These are phyloP conservation scores for Limnephilus rhombicus DNA, from an alignment of 2,888 invertebrate genomes.

Conservation along the genomic window DNA sequence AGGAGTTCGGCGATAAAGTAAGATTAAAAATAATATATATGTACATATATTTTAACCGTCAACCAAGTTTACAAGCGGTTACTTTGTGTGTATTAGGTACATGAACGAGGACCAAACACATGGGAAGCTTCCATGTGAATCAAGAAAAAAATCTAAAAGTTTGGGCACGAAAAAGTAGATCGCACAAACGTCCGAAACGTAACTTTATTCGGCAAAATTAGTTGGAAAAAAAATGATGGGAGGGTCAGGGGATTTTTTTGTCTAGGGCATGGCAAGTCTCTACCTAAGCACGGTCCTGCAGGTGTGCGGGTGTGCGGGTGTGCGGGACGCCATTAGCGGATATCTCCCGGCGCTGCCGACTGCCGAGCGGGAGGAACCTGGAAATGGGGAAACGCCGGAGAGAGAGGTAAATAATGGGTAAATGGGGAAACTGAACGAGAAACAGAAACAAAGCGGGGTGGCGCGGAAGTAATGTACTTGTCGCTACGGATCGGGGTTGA, in stretches of 20 bases:
- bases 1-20: no score
- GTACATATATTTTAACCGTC: no score
- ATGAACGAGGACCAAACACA: no score
- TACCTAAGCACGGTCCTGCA: neutral
- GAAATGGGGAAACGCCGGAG: conserved; percentile 2
- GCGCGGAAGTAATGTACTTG: conserved; percentile 37
- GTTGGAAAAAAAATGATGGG: no score
- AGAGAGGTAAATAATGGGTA: neutral
- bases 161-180: no score
- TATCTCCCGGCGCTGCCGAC: neutral
- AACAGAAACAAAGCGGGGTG: conserved; percentile 12
- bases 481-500: conserved; percentile 40
- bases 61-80: no score
- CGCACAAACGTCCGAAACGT: no score
- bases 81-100: no score
- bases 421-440: conserved; percentile 19
- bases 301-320: conserved; percentile 20
- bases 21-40: no score
- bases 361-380: neutral
- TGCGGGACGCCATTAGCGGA: conserved; percentile 26
- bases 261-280: neutral
- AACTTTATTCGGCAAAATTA: no score
- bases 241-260: neutral
- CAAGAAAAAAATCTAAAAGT: no score
- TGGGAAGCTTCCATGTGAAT: no score